A percentile compares a stretch with the other conserved stretches of the same genome.
phyloP scores from a whole-genome alignment of 1,140 invertebrate genomes.

The Hyposmocoma kahamanoa region DNA sequence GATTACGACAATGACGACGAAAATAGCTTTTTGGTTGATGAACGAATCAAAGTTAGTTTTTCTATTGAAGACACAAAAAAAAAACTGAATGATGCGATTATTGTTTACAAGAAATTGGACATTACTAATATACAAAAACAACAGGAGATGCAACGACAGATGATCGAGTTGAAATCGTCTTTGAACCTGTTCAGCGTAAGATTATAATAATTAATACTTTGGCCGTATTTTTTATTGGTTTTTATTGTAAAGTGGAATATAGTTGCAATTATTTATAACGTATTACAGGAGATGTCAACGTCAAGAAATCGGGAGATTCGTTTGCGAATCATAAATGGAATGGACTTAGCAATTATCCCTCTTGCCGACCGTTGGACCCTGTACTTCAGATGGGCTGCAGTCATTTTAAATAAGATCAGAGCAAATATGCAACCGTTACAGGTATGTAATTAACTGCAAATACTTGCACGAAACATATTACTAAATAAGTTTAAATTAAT shows the following conservation, averaged over 20 bases:
- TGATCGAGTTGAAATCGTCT: constrained; percentile 8
- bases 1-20: constrained; percentile 9
- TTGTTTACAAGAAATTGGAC: neutral
- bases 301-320: neutral
- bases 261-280: no score
- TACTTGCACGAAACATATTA: no score
- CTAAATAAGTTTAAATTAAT: no score
- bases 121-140: neutral
- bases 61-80: constrained; percentile 13
- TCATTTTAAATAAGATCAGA: constrained; percentile 15
- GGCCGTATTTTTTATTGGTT: no score
- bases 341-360: neutral
- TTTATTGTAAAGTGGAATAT: no score
- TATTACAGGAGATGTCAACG: no score
- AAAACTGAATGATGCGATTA: constrained; percentile 7
- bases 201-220: no score
- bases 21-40: neutral
- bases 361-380: constrained; percentile 32
- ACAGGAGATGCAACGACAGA: constrained; percentile 4
- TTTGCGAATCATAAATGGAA: neutral
- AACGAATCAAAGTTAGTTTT: constrained; percentile 18
- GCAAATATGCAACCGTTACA: constrained; percentile 7
- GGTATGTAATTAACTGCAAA: constrained; percentile 3
- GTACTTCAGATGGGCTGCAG: constrained; percentile 34
- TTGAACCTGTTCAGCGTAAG: constrained; percentile 20